Conservation (phyloP, 2,113 vertebrate species). For the Brevimyrus niger region DNA sequence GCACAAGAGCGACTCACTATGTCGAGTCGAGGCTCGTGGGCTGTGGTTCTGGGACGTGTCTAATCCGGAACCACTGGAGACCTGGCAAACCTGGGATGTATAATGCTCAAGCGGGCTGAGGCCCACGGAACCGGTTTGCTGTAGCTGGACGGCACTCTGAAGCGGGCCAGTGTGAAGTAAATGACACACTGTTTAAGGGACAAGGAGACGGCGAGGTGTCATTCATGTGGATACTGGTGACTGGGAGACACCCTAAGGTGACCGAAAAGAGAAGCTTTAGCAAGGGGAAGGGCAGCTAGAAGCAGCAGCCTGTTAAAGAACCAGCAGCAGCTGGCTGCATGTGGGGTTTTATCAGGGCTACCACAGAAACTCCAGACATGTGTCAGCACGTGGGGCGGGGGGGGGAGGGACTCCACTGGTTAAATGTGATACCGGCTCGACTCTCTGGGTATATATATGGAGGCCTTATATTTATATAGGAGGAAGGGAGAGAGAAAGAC, state of each 20-base stretch:
- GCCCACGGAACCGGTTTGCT: neutral
- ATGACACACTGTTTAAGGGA: neutral
- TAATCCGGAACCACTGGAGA: neutral
- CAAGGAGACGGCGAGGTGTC: neutral
- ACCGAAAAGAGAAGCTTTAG: conserved; percentile 23
- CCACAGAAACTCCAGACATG: conserved; percentile 55
- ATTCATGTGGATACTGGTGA: neutral
- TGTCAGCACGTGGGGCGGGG: conserved; percentile 29
- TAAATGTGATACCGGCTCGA: neutral
- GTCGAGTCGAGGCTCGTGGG: neutral
- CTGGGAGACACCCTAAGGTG: neutral
- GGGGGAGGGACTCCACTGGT: neutral
- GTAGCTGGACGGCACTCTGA: neutral
- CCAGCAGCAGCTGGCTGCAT: conserved; percentile 46
- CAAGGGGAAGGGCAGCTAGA: conserved; percentile 24
- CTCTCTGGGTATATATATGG: neutral
- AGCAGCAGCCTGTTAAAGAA: conserved; percentile 32
- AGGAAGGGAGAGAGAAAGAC: neutral
- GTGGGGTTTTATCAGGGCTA: conserved; percentile 38
- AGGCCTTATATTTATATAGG: neutral
- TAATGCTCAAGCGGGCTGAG: neutral
- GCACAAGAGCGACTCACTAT: too few species aligned
- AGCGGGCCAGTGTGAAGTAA: neutral
- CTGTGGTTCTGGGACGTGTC: neutral
- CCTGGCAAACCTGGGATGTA: neutral